Evolutionary conservation across 2,113 vertebrate genomes (phyloP).

Genomic region (Dicentrarchus labrax): DNA sequence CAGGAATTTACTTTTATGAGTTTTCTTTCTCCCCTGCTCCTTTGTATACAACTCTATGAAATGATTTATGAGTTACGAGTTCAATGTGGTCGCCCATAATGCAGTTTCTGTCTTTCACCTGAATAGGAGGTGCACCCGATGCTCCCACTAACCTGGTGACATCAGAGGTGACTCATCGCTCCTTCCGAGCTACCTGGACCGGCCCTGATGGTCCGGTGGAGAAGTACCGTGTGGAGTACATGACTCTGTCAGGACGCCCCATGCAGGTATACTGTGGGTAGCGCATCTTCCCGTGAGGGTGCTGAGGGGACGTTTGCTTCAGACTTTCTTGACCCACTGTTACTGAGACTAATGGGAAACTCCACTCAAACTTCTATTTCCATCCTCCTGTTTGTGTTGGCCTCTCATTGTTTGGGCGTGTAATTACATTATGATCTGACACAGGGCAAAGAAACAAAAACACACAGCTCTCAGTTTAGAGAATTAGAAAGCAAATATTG

Average conservation of each 20-base stretch:
- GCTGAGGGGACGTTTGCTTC: slow-evolving; percentile 2
- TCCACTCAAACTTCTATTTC: slow-evolving; percentile 37
- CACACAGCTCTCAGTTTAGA: slow-evolving; percentile 46
- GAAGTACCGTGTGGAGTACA: slow-evolving; percentile 93
- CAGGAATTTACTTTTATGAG: not conserved
- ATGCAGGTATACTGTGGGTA: slow-evolving; percentile 83
- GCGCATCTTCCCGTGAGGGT: not conserved
- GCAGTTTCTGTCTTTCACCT: not conserved
- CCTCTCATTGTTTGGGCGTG: slow-evolving; percentile 44
- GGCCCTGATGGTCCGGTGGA: slow-evolving; percentile 91
- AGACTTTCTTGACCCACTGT: slow-evolving; percentile 8
- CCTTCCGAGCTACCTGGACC: slow-evolving; percentile 93
- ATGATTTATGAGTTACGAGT: too few species aligned
- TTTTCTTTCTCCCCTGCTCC: not conserved
- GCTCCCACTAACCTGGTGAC: slow-evolving; percentile 92
- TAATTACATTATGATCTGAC: slow-evolving; percentile 44
- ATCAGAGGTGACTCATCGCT: slow-evolving; percentile 92
- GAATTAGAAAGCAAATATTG: slow-evolving; percentile 53
- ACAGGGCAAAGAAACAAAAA: slow-evolving; percentile 57
- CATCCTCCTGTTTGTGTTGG: slow-evolving; percentile 64
- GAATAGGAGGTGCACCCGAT: slow-evolving; percentile 74
- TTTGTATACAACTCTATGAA: not conserved
- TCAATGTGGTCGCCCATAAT: not conserved
- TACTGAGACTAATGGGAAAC: slow-evolving; percentile 51
- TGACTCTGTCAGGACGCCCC: slow-evolving; percentile 86